Percentiles rank a stretch among this genome's conserved stretches.
Evolutionary conservation across 2,113 vertebrate genomes (phyloP).

Genomic region (Xiphophorus maculatus): DNA sequence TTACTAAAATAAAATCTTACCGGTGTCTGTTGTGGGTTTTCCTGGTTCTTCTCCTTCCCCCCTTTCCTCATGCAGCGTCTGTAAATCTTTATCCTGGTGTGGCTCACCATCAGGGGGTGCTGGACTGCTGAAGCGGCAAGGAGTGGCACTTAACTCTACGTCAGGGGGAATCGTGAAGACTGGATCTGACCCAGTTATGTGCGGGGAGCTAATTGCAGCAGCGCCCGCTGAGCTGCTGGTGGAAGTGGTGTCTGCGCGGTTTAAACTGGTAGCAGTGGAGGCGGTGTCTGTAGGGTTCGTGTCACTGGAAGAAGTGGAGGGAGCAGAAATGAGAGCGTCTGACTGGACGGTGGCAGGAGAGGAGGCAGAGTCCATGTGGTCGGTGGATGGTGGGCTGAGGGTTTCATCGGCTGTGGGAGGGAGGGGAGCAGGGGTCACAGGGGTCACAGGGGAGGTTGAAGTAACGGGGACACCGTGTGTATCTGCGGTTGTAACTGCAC

Average conservation of each 20-base stretch:
- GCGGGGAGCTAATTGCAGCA: slow-evolving; percentile 44
- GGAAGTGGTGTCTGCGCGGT: slow-evolving; percentile 41
- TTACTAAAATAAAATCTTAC: slow-evolving; percentile 38
- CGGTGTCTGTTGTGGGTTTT: slow-evolving; percentile 15
- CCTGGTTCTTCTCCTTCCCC: slow-evolving; percentile 5
- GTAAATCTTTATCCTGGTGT: slow-evolving; percentile 31
- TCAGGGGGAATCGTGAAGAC: slow-evolving; percentile 17
- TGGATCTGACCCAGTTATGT: slow-evolving; percentile 44
- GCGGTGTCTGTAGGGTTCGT: slow-evolving; percentile 54
- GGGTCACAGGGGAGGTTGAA: slow-evolving; percentile 14
- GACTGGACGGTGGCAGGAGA: slow-evolving; percentile 20
- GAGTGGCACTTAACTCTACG: slow-evolving; percentile 39
- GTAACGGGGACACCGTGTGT: slow-evolving; percentile 26
- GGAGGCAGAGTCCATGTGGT: slow-evolving; percentile 25
- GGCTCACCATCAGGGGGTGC: slow-evolving; percentile 27
- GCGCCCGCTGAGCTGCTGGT: slow-evolving; percentile 33
- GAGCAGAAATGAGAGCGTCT: slow-evolving; percentile 6
- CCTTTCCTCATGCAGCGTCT: slow-evolving; percentile 30
- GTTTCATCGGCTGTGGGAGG: slow-evolving; percentile 10
- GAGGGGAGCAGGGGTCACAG: slow-evolving; percentile 7
- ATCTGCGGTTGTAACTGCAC: slow-evolving; percentile 14
- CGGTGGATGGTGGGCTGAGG: slow-evolving; percentile 34
- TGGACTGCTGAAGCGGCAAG: slow-evolving; percentile 33
- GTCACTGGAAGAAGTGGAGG: slow-evolving; percentile 47
- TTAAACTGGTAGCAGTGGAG: slow-evolving; percentile 41